Base-by-base conservation (phyloP, 1,140 invertebrate species). In the Ectropis grisescens region DNA sequence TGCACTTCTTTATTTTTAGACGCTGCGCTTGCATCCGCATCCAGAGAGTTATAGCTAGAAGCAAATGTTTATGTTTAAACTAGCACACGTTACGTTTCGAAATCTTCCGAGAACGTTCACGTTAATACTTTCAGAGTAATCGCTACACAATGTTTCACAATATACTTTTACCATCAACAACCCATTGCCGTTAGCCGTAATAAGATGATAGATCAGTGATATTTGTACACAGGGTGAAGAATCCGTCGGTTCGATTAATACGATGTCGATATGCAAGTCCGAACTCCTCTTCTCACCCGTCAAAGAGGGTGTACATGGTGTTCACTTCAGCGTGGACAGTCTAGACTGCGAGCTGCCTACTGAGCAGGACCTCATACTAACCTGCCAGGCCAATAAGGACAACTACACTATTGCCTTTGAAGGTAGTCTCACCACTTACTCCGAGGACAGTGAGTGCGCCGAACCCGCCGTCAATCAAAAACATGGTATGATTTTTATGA, bases 321-420 rank as follows among this genome's bases (percentile, higher is more conserved):
- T 90, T 39, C 93, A 94, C 64, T 93, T 94, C 74, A 94, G 92
- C 35, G 92, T 95, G 12, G 94, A 97, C 66, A 96, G 93, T 27
- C 83, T 97, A 33, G 94, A 97, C 69, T 93, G 93, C 76, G 92
- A 93, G 58, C 84, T 87, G 37, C 84, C 85, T 47, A 86, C 87
- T 28, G 89, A 90, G 58, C 88, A 88, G 43, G 93, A 96, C 58
- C 91, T 96, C 64, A 89, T 96, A 56, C 85, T 95, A 19, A 96
- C 94, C 32, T 93, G 92, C 68, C 91, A 92, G 66, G 91, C 92
- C 8, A 95, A 97, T 61, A 95, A 95, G 82, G 91, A 95, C 65
- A 96, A 96, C 80, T 97, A 97, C 67, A 97, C 94, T 32, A 95
- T 97, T 57, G 94, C 94, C 29, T 96, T 96, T 58, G 93, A 96